phyloP scores from a whole-genome alignment of 2,797 vertebrate genomes.

The Epinephelus malabaricus region DNA sequence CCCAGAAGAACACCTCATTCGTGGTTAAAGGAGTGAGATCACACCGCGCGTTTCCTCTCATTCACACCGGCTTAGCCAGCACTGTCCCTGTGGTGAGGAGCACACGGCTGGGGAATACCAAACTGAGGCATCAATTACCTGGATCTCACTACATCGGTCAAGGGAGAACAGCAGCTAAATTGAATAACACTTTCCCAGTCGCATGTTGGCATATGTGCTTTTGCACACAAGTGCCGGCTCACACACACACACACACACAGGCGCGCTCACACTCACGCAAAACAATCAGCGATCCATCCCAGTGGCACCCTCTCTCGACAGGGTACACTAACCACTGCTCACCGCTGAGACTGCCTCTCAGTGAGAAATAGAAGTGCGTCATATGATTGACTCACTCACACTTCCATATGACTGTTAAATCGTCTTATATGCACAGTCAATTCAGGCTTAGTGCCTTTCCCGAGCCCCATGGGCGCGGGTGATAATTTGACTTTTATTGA shows the following conservation, averaged over 20 bases:
- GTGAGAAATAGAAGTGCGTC: constrained; percentile 57
- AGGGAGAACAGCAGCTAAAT: constrained; percentile 75
- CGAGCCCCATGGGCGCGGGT: constrained; percentile 65
- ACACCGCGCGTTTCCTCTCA: constrained; percentile 59
- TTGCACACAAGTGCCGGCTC: background rate
- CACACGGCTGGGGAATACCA: constrained; percentile 57
- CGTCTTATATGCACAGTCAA: constrained; percentile 71
- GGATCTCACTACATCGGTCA: constrained; percentile 68
- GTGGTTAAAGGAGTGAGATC: constrained; percentile 62
- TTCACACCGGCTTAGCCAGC: constrained; percentile 67
- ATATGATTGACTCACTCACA: constrained; percentile 81
- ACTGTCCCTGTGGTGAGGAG: constrained; percentile 61
- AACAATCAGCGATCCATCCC: constrained; percentile 67
- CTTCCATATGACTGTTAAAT: constrained; percentile 81
- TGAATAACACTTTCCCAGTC: constrained; percentile 71
- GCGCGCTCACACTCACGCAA: constrained; percentile 14
- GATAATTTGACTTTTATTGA: constrained; percentile 87
- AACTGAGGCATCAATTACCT: constrained; percentile 79
- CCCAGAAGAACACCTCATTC: constrained; percentile 70
- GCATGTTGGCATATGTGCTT: constrained; percentile 26
- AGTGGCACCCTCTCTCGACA: constrained; percentile 46
- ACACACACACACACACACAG: background rate
- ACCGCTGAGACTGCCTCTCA: constrained; percentile 33
- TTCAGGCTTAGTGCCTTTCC: constrained; percentile 68
- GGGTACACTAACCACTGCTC: constrained; percentile 54